Conservation (phyloP, 2,888 invertebrate genomes). For the Dexiosoma caninum region DNA sequence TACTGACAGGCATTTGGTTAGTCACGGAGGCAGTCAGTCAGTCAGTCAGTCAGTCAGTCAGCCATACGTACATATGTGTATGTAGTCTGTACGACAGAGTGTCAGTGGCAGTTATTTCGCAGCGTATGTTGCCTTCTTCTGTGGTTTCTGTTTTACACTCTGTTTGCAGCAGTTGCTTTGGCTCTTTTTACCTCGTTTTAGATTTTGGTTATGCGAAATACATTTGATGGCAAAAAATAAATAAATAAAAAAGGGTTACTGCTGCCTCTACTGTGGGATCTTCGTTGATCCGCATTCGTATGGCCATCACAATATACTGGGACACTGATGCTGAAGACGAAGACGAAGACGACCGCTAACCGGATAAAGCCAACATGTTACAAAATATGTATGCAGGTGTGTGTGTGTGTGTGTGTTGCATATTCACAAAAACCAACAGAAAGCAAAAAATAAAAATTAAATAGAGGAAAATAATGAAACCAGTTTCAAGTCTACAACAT, state of each 20-base stretch:
- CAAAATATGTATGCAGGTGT: slow-evolving; percentile 35
- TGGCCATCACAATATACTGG: neutral
- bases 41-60: slow-evolving; percentile 15
- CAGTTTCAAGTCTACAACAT: slow-evolving; percentile 55
- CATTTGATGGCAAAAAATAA: slow-evolving; percentile 33
- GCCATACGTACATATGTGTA: slow-evolving; percentile 13
- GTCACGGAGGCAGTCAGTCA: neutral
- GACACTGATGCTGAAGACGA: slow-evolving; percentile 4
- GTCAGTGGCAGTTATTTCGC: neutral
- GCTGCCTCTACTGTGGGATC: slow-evolving; percentile 55
- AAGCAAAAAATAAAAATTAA: neutral
- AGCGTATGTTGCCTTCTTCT: slow-evolving; percentile 28
- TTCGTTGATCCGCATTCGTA: slow-evolving; percentile 49
- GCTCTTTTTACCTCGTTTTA: slow-evolving; percentile 7
- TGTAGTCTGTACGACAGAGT: neutral
- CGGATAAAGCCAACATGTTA: slow-evolving; percentile 54
- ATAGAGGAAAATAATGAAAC: slow-evolving; percentile 34
- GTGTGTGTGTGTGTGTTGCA: neutral
- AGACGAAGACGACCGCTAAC: slow-evolving; percentile 54
- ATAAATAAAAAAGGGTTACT: slow-evolving; percentile 21
- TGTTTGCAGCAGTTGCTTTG: slow-evolving; percentile 21
- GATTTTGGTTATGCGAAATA: slow-evolving; percentile 27
- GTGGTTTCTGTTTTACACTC: slow-evolving; percentile 2
- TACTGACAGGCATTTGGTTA: neutral
- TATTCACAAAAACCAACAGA: neutral